Conservation (phyloP, 1,140 invertebrate species). For the Musca domestica region DNA sequence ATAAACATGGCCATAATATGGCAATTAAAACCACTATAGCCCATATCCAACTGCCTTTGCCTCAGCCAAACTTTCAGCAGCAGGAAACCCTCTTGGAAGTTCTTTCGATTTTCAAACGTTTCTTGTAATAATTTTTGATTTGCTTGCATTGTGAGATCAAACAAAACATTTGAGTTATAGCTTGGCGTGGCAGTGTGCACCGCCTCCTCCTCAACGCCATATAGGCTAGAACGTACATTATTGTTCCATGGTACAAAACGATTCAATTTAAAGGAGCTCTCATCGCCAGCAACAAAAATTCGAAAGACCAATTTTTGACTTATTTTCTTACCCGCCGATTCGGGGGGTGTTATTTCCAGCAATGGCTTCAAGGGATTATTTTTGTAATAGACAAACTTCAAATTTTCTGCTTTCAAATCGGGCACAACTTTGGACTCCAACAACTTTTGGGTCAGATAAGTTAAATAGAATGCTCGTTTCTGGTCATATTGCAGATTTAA, state of each 20-base stretch:
- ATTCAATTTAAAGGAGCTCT: slow-evolving; percentile 66
- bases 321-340: slow-evolving; percentile 53
- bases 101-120: slow-evolving; percentile 60
- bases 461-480: slow-evolving; percentile 79
- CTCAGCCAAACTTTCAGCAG: slow-evolving; percentile 83
- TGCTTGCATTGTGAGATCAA: slow-evolving; percentile 63
- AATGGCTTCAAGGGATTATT: slow-evolving; percentile 68
- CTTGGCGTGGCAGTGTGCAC: slow-evolving; percentile 61
- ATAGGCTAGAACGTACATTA: slow-evolving; percentile 67
- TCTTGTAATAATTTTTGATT: slow-evolving; percentile 60
- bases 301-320: slow-evolving; percentile 53
- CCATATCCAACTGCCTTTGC: slow-evolving; percentile 67
- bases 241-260: slow-evolving; percentile 73
- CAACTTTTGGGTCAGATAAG: slow-evolving; percentile 66
- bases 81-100: slow-evolving; percentile 74
- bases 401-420: slow-evolving; percentile 31
- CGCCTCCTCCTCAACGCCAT: slow-evolving; percentile 42
- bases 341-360: slow-evolving; percentile 65
- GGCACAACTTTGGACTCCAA: neutral
- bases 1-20: slow-evolving; percentile 73
- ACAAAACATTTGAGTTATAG: slow-evolving; percentile 69
- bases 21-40: slow-evolving; percentile 62
- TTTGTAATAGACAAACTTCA: slow-evolving; percentile 57
- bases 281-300: slow-evolving; percentile 62
- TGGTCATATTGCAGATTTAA: slow-evolving; percentile 78